Evolutionary conservation across 2,113 vertebrate genomes (phyloP), one percentile per base, ranked within the genome.

Genomic region (Recurvirostra avosetta): DNA sequence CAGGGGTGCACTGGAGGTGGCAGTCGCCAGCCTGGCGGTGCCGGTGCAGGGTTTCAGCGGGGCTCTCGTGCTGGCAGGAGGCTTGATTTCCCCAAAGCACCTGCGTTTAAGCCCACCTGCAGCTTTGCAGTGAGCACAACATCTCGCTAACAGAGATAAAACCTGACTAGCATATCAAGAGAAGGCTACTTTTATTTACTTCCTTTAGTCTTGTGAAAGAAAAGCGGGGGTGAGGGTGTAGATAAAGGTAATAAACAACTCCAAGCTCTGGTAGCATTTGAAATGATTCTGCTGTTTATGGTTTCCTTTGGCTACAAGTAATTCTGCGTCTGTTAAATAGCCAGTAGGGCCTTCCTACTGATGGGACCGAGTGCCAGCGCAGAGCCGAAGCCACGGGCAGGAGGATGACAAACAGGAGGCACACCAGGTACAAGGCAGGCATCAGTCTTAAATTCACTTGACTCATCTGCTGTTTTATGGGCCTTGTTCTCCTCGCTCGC

Each of bases 201-300:
- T 9, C 91, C 45, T 43, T 3, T 3, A 74, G 65, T 55, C 73
- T 40, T 49, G n/a, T 16, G 70, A n/a, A 65, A 53, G 73, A 11
- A 65, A 52, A 78, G 68, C 40, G 21, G n/a, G 41, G 14, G 21
- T 11, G 61, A 86, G 45, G 68, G 56, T 40, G 49, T 27, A 94
- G 86, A 68, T 90, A 93, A 94, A 85, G 61, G 94, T 59, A 92
- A 96, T 85, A 94, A 95, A 96, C 91, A 96, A 78, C 95, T 92
- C 40, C 70, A 16, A 72, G 87, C 73, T 45, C 66, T 49, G 49
- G 61, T 67, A 95, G 81, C 43, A 2, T 11, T 72, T 78, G 87
- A 90, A 95, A 50, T 52, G 23, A 79, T 95, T 81, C 52, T 82
- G 77, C 91, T 94, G 34, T 94, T 96, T 38, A 68, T 87, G 73